Base-by-base conservation (phyloP, 2,797 vertebrate species). In the Channallabes apus region DNA sequence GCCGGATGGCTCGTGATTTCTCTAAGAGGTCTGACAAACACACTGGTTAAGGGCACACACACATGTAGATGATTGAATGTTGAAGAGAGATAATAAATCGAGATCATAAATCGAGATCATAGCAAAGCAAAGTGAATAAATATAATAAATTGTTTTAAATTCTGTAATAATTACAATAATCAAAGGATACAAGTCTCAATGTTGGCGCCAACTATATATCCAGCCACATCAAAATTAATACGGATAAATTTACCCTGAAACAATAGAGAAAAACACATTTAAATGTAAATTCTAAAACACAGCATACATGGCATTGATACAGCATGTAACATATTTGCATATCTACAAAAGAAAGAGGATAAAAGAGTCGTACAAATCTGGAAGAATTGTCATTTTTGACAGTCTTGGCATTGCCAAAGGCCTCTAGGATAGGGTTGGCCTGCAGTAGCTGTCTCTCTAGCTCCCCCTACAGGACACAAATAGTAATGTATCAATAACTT, bases 161-260 rank as follows among this genome's bases (percentile, higher is more conserved):
- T n/a, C 14, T 62, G 20, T 9, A 80, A 29, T 32, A 17, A 68
- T 67, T 32, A 67, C 18, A 68, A 56, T 67, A 54, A 67, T 79
- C 4, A 87, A 95, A 96, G 95, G 97, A 98, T 97, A 97, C 97
- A 97, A 89, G 97, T 97, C 90, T 98, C 97, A 35, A 97, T 97
- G 93, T 98, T 98, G 90, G 97, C 97, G 88, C 97, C 97, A 78
- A 98, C 97, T 18, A 98, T 98, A 90, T 98, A 98, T 54, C 97
- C 97, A 0, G 96, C 94, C 76, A 97, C 95, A 3, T 98, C 97
- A 86, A 98, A 98, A 90, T 98, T 98, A 88, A 98, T 97, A 58
- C 97, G 96, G 85, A 98, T 98, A 92, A 98, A 98, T 94, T 98
- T 98, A 81, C 97, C 97, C 97, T 98, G 64, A 84, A 87, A 73